Evolutionary conservation across 1,140 invertebrate species (phyloP), one percentile per base, ranked within the genome.

Genomic region (Reticulitermes speratus): DNA sequence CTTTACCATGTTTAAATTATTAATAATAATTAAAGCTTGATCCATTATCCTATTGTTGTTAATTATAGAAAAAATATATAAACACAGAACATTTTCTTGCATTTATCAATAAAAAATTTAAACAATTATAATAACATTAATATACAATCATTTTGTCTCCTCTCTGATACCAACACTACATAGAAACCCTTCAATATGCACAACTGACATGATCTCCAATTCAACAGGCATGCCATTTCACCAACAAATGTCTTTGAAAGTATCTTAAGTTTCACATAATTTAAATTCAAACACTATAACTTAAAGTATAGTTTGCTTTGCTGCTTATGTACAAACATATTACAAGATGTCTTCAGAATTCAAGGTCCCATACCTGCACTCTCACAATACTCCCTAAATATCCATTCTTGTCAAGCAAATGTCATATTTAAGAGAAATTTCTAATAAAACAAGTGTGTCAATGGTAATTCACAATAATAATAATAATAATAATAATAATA

Each of bases 121-220:
- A 75, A 75, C 65, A 75, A 75, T 75, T 75, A 75, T 30, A 75
- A 16, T 75, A 75, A 75, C 65, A 75, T 75, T 75, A 75, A 75
- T 75, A 11, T 75, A 75, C 65, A 75, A 75, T 30, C 25, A 75
- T 75, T 25, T 75, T 11, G 25, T 75, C 59, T 65, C n/a, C 65
- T 75, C 14, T 75, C 65, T 8, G 65, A 14, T 75, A 75, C 65
- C 65, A 75, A 75, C n/a, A 25, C n/a, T 11, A 25, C 65, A n/a
- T 30, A n/a, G 9, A 75, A 75, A 75, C 65, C 19, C n/a, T 30
- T 30, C 25, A n/a, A 75, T 30, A n/a, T 75, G 25, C n/a, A 30
- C n/a, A n/a, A 75, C 14, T 30, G 59, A 65, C 59, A 65, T 19
- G 59, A 65, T 30, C 55, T 59, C 3, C 52, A 55, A 75, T 30